Conservation (phyloP, 2,888 invertebrate species). For the Rhodophaea formosa region DNA sequence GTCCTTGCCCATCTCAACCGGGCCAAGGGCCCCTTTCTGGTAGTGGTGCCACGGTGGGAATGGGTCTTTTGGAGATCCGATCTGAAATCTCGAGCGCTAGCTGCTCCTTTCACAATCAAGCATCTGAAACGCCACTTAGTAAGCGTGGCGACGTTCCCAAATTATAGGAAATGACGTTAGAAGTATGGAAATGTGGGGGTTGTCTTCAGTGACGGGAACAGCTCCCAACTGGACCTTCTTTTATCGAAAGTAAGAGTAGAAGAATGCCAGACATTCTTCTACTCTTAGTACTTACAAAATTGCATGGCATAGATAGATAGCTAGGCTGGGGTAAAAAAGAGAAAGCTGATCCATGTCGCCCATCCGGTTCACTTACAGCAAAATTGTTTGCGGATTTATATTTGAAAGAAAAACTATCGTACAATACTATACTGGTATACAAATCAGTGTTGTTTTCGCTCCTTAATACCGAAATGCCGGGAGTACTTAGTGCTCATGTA, state of each 20-base stretch:
- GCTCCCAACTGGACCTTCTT: not conserved
- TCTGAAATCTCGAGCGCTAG: no score
- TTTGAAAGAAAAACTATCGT: no score
- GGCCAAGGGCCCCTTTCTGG: not conserved
- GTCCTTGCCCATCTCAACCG: no score
- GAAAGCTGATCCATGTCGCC: no score
- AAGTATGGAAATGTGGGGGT: conserved; percentile 28
- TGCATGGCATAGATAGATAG: not conserved
- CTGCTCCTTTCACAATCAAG: no score
- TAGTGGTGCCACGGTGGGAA: not conserved
- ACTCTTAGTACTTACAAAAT: no score
- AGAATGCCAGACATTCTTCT: no score
- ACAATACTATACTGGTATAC: not conserved
- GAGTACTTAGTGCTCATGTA: not conserved
- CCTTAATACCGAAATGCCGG: not conserved
- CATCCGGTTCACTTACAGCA: not conserved
- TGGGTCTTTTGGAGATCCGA: no score
- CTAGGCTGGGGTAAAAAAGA: not conserved
- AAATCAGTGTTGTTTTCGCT: conserved; percentile 7
- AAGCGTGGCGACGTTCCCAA: conserved; percentile 22
- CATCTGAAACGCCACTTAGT: conserved; percentile 14
- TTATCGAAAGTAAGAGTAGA: no score
- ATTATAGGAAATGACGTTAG: conserved; percentile 26
- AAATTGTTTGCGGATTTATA: no score
- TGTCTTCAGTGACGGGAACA: not conserved